Evolutionary conservation across 2,797 vertebrate species (phyloP), one percentile per base, ranked within the genome.

Genomic region (Poecilia wingei): DNA sequence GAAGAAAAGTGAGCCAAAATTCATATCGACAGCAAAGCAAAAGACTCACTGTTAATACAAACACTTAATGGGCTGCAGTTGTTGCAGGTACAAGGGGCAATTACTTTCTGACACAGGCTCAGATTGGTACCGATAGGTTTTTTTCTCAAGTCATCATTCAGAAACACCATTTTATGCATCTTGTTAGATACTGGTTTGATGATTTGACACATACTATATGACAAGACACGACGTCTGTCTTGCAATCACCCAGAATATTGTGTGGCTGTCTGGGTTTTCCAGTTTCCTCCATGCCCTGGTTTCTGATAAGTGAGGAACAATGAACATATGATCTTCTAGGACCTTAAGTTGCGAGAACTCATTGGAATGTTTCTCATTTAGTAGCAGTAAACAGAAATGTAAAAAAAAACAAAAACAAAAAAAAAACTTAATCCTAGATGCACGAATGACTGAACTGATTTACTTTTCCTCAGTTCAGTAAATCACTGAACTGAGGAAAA

Each of bases 331-430:
- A 3, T 66, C 61, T 66, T 66, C 14, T 36, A 33, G 6, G 16
- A 36, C 59, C 16, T 20, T 64, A 64, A 64, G 33, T 36, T 28
- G n/a, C 1, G 0, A 59, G 12, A 61, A 33, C 10, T 61, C 14
- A 61, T 31, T 61, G 57, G 33, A 22, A 39, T 39, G 33, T 36
- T 33, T 39, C 61, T 39, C 3, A 9, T 39, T 53, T 55, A 20
- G 28, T 36, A 33, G 20, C 16, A 80, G 13, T 69, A 59, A 61
- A 61, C 14, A 61, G 10, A 74, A 51, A 64, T 80, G 55, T 77
- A 82, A 64, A 64, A 79, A 80, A 41, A 79, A 79, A 41, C n/a
- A n/a, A n/a, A n/a, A n/a, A n/a, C n/a, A n/a, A 39, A 79, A 80
- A 41, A 79, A 79, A 41, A 0, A 59, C 1, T 89, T 88, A 78